Base-by-base conservation (phyloP, 2,888 invertebrate species). In the Theretra japonica region DNA sequence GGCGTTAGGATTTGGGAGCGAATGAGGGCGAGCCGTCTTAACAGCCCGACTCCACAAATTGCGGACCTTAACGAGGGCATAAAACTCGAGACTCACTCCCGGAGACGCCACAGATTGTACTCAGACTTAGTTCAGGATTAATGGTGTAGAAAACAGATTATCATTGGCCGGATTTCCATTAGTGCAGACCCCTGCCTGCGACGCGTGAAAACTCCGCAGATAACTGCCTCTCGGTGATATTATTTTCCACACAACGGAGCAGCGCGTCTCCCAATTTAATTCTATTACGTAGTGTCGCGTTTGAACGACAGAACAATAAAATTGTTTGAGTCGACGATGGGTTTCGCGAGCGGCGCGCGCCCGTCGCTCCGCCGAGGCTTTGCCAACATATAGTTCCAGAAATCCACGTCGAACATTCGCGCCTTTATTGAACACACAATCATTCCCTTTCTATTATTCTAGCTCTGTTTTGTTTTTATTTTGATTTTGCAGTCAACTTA, bases 61-160 rank as follows among this genome's bases (percentile, higher is more conserved):
- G 94, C 92, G 90, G 92, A 91, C 94, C 94, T 93, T 94, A 94
- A 94, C 93, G 94, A 93, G 87, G 88, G 87, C 93, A 94, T 94
- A 94, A 94, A 94, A 94, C 94, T 94, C 89, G 88, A 90, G 87
- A 88, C 91, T 87, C 89, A 89, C 90, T 92, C 87, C 82, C 88
- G 86, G 87, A 92, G 91, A 91, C 92, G 92, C 94, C 94, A 83
- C 94, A 94, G 94, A 93, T 93, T 92, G 92, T 89, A 85, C 93
- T 91, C 87, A 93, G 94, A 91, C 93, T 94, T 94, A 94, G 92
- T 93, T 92, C 87, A 91, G 94, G 94, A 95, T 95, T 94, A 95
- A 95, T 95, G 95, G 94, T 94, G 94, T 93, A 94, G 95, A 95
- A 95, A 94, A 94, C 94, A 95, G 94, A 95, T 95, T 94, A 95